These are phyloP conservation scores for Netelia fuscicornis DNA, from an alignment of 2,888 invertebrate species.

Conservation along the genomic window DNA sequence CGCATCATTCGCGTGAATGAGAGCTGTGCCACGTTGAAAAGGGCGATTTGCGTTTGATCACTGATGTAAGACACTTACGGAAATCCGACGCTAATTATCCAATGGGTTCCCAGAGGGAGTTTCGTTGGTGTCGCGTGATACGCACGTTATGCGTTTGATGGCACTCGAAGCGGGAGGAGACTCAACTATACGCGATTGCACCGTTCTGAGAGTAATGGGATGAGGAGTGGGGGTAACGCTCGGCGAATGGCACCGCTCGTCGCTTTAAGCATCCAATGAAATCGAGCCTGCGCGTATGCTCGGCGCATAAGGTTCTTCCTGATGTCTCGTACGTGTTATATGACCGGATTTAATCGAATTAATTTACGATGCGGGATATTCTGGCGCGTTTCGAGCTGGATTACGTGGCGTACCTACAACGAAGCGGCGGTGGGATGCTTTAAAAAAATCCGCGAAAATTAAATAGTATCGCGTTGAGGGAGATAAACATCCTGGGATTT, in stretches of 20 bases:
- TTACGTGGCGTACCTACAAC: slow-evolving; percentile 6
- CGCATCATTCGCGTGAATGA: slow-evolving; percentile 10
- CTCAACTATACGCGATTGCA: slow-evolving; percentile 50
- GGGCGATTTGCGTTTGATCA: slow-evolving; percentile 57
- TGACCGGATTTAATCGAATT: slow-evolving; percentile 67
- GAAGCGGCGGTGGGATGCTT: slow-evolving; percentile 15
- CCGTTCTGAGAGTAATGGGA: slow-evolving; percentile 62
- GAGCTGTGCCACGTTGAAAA: slow-evolving; percentile 13
- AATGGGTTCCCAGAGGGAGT: slow-evolving; percentile 40
- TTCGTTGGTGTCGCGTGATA: slow-evolving; percentile 34
- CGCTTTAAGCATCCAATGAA: neutral
- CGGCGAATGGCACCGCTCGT: slow-evolving; percentile 37
- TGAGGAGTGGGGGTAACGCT: slow-evolving; percentile 32
- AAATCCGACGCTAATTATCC: slow-evolving; percentile 66
- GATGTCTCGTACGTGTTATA: slow-evolving; percentile 30
- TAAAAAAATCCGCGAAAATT: neutral
- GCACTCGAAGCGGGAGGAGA: slow-evolving; percentile 14
- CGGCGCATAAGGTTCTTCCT: slow-evolving; percentile 31
- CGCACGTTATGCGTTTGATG: slow-evolving; percentile 55
- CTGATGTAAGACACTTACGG: slow-evolving; percentile 54
- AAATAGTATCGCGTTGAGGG: neutral
- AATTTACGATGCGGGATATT: slow-evolving; percentile 61
- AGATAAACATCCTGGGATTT: neutral
- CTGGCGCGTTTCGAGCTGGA: slow-evolving; percentile 1
- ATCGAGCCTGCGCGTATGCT: slow-evolving; percentile 32